A percentile compares a stretch with the other conserved stretches of the same genome.
These are phyloP conservation scores for Crioceris asparagi DNA, from an alignment of 2,888 invertebrate genomes.

Conservation along the genomic window DNA sequence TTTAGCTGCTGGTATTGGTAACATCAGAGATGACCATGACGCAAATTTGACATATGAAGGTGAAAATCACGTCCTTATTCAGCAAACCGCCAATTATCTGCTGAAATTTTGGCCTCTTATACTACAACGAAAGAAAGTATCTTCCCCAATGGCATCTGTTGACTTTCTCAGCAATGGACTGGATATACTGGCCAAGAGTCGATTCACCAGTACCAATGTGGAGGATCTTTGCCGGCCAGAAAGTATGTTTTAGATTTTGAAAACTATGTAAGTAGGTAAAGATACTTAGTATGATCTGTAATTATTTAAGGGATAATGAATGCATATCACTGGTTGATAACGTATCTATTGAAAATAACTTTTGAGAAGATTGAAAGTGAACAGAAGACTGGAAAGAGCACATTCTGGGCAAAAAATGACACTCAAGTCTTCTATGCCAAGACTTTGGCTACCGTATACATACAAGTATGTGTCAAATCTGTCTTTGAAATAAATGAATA, in stretches of 20 bases:
- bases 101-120: slow-evolving; percentile 48
- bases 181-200: slow-evolving; percentile 43
- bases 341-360: slow-evolving; percentile 62
- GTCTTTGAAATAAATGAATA: no score
- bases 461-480: slow-evolving; percentile 67
- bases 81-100: slow-evolving; percentile 74
- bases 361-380: slow-evolving; percentile 48
- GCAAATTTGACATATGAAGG: slow-evolving; percentile 86
- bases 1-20: slow-evolving; percentile 60
- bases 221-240: slow-evolving; percentile 43
- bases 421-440: slow-evolving; percentile 76
- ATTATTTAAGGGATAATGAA: slow-evolving; percentile 48
- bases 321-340: slow-evolving; percentile 72
- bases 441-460: slow-evolving; percentile 68
- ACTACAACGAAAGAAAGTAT: slow-evolving; percentile 32
- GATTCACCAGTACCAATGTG: slow-evolving; percentile 38
- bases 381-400: slow-evolving; percentile 45
- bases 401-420: slow-evolving; percentile 71
- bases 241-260: no score
- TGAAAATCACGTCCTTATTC: slow-evolving; percentile 82
- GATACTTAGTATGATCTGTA: no score
- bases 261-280: no score
- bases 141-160: slow-evolving; percentile 54
- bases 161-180: slow-evolving; percentile 51
- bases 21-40: slow-evolving; percentile 69